Evolutionary conservation across 2,888 invertebrate species (phyloP).

Genomic region (Pandemis corylana): DNA sequence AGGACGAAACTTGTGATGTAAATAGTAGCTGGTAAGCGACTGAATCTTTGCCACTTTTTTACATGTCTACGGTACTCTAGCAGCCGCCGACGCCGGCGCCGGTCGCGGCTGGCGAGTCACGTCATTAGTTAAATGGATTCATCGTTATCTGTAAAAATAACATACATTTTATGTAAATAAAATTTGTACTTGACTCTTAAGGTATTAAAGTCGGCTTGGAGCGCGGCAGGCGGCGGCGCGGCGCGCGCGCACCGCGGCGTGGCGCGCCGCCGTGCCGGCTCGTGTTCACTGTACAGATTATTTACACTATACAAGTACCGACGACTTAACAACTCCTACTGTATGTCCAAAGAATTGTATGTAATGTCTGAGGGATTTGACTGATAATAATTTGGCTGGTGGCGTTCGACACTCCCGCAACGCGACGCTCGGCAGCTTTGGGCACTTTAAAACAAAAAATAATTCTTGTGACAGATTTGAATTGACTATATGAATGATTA

Average conservation of each 20-base stretch:
- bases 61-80: constrained; percentile 76
- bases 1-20: constrained; percentile 65
- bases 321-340: constrained; percentile 30
- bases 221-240: constrained; percentile 17
- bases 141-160: constrained; percentile 65
- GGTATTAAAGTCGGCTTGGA: constrained; percentile 54
- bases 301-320: constrained; percentile 37
- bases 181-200: constrained; percentile 70
- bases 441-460: no score
- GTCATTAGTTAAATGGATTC: constrained; percentile 59
- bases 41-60: constrained; percentile 84
- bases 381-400: not conserved
- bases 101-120: constrained; percentile 52
- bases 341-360: constrained; percentile 36
- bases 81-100: constrained; percentile 49
- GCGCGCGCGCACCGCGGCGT: not conserved
- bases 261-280: constrained; percentile 5
- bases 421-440: not conserved
- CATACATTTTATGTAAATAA: constrained; percentile 70
- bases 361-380: constrained; percentile 11
- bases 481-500: no score
- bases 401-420: constrained; percentile 8
- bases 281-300: constrained; percentile 29
- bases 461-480: no score
- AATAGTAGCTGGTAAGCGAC: constrained; percentile 78